Evolutionary conservation across 1,140 invertebrate species (phyloP).

Genomic region (Tetraneura akinire): DNA sequence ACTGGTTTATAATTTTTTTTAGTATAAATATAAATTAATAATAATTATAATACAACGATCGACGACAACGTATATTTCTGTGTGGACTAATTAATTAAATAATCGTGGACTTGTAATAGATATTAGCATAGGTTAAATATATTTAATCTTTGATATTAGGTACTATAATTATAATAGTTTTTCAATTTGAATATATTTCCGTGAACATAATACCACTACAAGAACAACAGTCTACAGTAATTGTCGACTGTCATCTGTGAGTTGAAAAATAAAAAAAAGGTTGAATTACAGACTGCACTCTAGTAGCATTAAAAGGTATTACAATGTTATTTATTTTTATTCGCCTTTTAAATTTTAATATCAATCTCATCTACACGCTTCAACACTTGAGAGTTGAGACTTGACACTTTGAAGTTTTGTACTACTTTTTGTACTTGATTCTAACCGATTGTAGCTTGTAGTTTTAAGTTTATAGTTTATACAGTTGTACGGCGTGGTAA

Average conservation of each 20-base stretch:
- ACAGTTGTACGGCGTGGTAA: too few species aligned
- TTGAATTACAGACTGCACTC: neutral
- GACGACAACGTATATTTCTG: neutral
- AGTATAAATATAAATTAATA: neutral
- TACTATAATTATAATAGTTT: neutral
- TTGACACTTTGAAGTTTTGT: too few species aligned
- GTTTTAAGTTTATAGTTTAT: too few species aligned
- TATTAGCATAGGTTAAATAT: too few species aligned
- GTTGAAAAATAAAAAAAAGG: neutral
- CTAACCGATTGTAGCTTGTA: too few species aligned
- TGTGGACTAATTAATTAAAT: neutral
- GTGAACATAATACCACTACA: neutral
- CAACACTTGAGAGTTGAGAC: too few species aligned
- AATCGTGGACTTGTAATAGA: too few species aligned
- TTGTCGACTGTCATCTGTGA: too few species aligned
- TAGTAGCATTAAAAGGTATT: neutral
- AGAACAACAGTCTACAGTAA: neutral
- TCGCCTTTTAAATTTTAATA: too few species aligned
- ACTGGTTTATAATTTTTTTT: neutral
- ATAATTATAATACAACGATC: neutral
- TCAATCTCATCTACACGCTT: too few species aligned
- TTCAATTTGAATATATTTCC: conserved; percentile 6
- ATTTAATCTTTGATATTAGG: too few species aligned
- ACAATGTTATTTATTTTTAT: neutral
- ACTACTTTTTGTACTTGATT: too few species aligned